Evolutionary conservation across 2,797 vertebrate genomes (phyloP), one percentile per base, ranked within the genome.

Genomic region (Channallabes apus): DNA sequence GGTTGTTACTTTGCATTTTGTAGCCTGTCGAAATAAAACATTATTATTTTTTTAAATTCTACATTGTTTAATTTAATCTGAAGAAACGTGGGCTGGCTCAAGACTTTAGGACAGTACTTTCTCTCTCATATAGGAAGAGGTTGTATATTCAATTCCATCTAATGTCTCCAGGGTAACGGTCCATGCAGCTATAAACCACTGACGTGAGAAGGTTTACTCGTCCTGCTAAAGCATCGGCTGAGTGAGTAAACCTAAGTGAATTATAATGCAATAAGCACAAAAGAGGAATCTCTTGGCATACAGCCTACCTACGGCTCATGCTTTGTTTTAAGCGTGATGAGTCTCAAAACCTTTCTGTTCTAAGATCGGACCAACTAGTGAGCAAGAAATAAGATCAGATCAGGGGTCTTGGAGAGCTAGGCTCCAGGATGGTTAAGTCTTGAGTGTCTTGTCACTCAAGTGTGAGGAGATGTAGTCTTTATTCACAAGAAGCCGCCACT

Each of bases 181-280:
- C 22, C 35, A 20, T 3, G 14, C 20, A n/a, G 5, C 20, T 2
- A 17, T n/a, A n/a, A 24, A 61, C 38, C 76, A 38, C 3, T 38
- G 20, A 20, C n/a, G 4, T 32, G 41, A 54, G 46, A 29, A 51
- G 82, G 69, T 80, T 29, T 51, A 83, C 73, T 4, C 17, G 17
- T 22, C n/a, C n/a, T 6, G 56, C 67, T n/a, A 72, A 72, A 27
- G 54, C 32, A 41, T 8, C 81, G 46, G 56, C 35, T 46, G 7
- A 20, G n/a, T 18, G 35, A 61, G 29, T 61, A 61, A 72, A 54
- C 11, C 61, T 32, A 32, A 72, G 68, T 51, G 35, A 56, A 59
- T 46, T 65, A 27, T 64, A 64, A 80, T 64, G 59, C 78, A 27
- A 80, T 80, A 64, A 46, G 35, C 59, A 64, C 38, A 29, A 51